phyloP scores from a whole-genome alignment of 2,888 invertebrate genomes.

The Chaetogeoica ovagalla region DNA sequence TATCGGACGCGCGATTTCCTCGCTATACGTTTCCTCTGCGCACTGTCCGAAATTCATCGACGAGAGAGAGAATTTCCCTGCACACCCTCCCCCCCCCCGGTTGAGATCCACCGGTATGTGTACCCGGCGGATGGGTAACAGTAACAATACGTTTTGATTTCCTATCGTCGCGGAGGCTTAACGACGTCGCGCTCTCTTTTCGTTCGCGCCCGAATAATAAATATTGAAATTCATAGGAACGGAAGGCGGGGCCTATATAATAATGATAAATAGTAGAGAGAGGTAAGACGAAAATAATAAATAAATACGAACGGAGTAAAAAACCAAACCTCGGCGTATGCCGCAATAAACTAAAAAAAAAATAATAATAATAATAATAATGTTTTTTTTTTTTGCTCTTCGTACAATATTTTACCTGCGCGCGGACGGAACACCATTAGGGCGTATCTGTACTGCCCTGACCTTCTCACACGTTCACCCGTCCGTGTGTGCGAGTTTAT shows the following conservation, averaged over 20 bases:
- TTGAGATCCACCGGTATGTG: too few relatives aligned
- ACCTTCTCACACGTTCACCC: too few relatives aligned
- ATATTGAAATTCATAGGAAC: not conserved
- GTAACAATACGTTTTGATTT: constrained; percentile 41
- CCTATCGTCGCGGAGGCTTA: constrained; percentile 48
- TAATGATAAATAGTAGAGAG: not conserved
- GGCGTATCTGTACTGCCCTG: constrained; percentile 24
- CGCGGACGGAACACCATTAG: constrained; percentile 46
- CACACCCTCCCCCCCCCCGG: too few relatives aligned
- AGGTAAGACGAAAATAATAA: not conserved
- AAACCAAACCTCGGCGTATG: constrained; percentile 34
- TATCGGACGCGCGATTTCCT: too few relatives aligned
- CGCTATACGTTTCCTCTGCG: too few relatives aligned
- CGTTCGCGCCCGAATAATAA: constrained; percentile 36
- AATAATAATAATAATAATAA: constrained; percentile 52
- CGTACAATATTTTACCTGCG: constrained; percentile 51
- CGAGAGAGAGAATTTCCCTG: too few relatives aligned
- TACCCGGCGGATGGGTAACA: not conserved
- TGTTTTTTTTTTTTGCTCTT: constrained; percentile 18
- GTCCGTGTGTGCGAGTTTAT: constrained; percentile 11
- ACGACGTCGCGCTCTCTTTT: constrained; percentile 15
- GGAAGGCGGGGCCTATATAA: not conserved
- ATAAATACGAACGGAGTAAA: not conserved
- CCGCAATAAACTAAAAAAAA: constrained; percentile 52
- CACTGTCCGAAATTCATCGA: too few relatives aligned